These are phyloP conservation scores for Mechanitis mazaeus DNA, from an alignment of 2,888 invertebrate species.

Conservation along the genomic window DNA sequence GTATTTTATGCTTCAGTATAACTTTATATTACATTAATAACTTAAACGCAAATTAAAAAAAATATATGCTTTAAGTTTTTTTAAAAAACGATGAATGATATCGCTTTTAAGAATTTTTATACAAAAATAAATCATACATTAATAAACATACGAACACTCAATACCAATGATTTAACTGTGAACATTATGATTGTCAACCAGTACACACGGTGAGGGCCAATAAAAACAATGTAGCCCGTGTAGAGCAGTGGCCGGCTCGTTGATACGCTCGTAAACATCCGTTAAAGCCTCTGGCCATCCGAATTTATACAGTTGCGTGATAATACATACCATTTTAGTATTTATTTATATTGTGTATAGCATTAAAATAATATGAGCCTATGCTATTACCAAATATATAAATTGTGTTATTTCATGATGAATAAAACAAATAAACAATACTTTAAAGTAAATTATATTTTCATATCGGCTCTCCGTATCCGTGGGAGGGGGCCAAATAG, in stretches of 20 bases:
- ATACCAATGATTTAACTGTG: constrained; percentile 8
- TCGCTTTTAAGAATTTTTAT: not conserved
- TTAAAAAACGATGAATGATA: too few species aligned
- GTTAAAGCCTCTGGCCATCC: constrained; percentile 21
- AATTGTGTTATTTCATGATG: not conserved
- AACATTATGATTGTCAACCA: constrained; percentile 14
- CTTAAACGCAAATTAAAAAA: too few species aligned
- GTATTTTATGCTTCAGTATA: not conserved
- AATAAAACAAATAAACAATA: constrained; percentile 6
- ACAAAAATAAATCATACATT: not conserved
- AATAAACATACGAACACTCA: not conserved
- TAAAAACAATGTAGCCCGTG: constrained; percentile 28
- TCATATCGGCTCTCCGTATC: constrained; percentile 42
- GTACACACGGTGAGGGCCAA: constrained; percentile 15
- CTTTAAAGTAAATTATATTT: constrained; percentile 39
- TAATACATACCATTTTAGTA: constrained; percentile 8
- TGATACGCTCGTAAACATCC: constrained; percentile 35
- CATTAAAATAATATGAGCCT: not conserved
- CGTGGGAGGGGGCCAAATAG: constrained; percentile 50
- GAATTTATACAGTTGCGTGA: constrained; percentile 24
- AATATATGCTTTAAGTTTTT: too few species aligned
- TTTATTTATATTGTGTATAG: constrained; percentile 9
- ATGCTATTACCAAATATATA: constrained; percentile 8
- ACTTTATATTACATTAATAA: not conserved
- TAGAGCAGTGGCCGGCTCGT: constrained; percentile 33